Conservation (phyloP, 2,888 invertebrate genomes). For the Tenthredo livida region DNA sequence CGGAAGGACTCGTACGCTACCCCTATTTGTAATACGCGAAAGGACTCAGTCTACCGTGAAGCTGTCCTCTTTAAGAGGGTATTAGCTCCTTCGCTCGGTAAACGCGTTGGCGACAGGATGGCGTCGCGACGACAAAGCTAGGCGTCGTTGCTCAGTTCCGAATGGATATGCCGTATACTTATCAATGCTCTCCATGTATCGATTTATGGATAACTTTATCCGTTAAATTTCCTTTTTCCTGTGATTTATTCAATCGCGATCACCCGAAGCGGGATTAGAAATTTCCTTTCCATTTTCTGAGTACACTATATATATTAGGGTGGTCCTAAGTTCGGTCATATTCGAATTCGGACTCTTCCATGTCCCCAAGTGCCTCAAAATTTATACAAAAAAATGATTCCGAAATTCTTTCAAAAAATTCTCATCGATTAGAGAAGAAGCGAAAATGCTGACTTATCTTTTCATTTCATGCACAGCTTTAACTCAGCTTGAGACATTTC, state of each 20-base stretch:
- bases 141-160: constrained; percentile 40
- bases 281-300: background rate
- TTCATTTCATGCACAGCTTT: background rate
- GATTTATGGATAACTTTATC: constrained; percentile 1
- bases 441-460: background rate
- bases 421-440: background rate
- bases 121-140: constrained; percentile 47
- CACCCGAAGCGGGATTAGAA: background rate
- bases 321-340: no score
- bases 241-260: constrained; percentile 10
- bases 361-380: no score
- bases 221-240: background rate
- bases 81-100: constrained; percentile 59
- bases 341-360: no score
- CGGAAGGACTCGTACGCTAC: background rate
- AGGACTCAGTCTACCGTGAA: constrained; percentile 63
- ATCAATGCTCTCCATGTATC: constrained; percentile 29
- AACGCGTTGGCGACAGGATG: constrained; percentile 42
- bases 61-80: constrained; percentile 64
- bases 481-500: constrained; percentile 2
- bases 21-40: constrained; percentile 62
- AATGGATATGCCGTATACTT: constrained; percentile 43
- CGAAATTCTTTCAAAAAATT: background rate
- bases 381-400: no score
- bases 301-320: no score